Conservation (phyloP, 2,113 vertebrate genomes). For the Scomber scombrus region DNA sequence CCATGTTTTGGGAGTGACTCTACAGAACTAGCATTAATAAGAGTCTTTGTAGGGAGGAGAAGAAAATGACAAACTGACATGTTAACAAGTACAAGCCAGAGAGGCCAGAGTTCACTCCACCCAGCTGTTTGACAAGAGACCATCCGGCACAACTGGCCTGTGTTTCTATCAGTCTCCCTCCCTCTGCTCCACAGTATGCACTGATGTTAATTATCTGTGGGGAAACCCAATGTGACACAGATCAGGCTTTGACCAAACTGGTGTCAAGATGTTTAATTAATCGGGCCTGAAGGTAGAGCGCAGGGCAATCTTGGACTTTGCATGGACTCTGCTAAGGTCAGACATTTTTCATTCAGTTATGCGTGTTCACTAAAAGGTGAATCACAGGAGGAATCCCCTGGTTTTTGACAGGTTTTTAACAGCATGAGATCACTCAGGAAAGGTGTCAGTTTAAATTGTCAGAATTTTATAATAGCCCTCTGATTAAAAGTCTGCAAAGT, state of each 20-base stretch:
- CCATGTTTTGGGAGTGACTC: slow-evolving; percentile 24
- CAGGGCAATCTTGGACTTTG: slow-evolving; percentile 31
- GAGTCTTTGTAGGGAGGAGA: slow-evolving; percentile 15
- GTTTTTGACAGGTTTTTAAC: background rate
- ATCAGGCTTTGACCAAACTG: slow-evolving; percentile 6
- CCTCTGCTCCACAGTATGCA: background rate
- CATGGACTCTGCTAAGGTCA: slow-evolving; percentile 2
- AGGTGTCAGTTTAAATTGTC: background rate
- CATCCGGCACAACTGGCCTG: slow-evolving; percentile 27
- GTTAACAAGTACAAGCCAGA: slow-evolving; percentile 36
- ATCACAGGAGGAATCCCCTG: background rate
- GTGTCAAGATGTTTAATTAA: slow-evolving; percentile 37
- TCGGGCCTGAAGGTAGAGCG: background rate
- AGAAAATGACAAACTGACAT: slow-evolving; percentile 35
- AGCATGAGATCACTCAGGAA: slow-evolving; percentile 11
- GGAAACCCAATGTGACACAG: slow-evolving; percentile 18
- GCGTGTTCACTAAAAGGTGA: background rate
- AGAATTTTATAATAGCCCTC: background rate
- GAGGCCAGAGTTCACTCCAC: slow-evolving; percentile 54
- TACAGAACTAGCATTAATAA: slow-evolving; percentile 7
- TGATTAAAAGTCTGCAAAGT: background rate
- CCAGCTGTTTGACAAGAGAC: slow-evolving; percentile 54
- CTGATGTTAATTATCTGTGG: slow-evolving; percentile 19
- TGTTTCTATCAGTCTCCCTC: slow-evolving; percentile 12
- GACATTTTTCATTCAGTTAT: background rate